Base-by-base conservation (phyloP, 2,797 vertebrate species). In the Thaleichthys pacificus region DNA sequence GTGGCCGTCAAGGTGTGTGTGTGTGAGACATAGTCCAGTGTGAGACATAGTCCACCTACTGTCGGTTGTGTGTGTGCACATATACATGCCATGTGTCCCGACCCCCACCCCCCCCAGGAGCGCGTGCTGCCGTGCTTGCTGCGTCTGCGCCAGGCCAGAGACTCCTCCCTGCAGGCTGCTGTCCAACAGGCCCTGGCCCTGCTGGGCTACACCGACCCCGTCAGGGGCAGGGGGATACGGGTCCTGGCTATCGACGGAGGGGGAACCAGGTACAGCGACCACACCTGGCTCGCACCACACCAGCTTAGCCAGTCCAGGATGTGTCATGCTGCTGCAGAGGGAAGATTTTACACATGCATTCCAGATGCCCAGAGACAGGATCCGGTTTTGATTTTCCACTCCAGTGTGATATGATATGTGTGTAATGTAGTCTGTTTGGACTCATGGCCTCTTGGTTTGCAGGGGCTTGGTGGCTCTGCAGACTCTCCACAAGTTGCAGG, bases 391-490 rank as follows among this genome's bases (percentile, higher is more conserved):
- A 12, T 11, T 42, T 42, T 9, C 26, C 26, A 2, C 26, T 28
- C 26, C 26, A 28, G 26, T 28, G 8, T 42, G 8, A 11, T 11
- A 42, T 42, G 38, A 42, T 11, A 2, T 7, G 2, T 9, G 38
- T 42, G 38, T 42, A 12, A 12, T 42, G 6, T 42, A 12, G 38
- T 42, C 38, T 42, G 38, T 42, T 12, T 12, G 38, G 38, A 9
- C 38, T 12, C 6, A 2, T 12, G 38, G 9, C 8, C 38, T 12
- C 38, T 42, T 42, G 38, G 8, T 42, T 42, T 42, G 38, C 83
- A 99, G 97, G 87, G 97, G 97, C 63, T 90, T 99, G 79, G 90
- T 99, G 87, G 95, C 96, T 22, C 92, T 99, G 83, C 97, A 97
- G 85, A 95, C 95, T 42, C 92, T 99, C n/a, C 88, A 93, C 60